A percentile compares a stretch with the other conserved stretches of the same genome.
Conservation (phyloP, 2,113 vertebrate genomes). For the Cyanoderma ruficeps region DNA sequence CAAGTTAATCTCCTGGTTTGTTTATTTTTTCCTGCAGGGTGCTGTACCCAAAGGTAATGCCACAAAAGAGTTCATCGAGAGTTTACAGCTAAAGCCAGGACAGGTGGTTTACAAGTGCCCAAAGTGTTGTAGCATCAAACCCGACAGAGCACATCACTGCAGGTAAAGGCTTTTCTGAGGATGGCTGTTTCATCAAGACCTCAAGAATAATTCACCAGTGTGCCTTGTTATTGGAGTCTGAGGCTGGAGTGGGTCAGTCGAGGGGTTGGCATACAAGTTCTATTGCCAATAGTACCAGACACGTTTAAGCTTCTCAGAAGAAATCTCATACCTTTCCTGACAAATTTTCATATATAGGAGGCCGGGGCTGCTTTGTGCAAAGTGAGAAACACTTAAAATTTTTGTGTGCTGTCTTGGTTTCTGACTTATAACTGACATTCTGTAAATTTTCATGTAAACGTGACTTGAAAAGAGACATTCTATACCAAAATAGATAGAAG, state of each 20-base stretch:
- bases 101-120: conserved; percentile 99
- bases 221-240: neutral
- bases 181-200: neutral
- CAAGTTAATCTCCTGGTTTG: neutral
- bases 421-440: neutral
- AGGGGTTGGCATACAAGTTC: neutral
- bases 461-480: neutral
- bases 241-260: neutral
- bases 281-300: neutral
- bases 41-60: conserved; percentile 98
- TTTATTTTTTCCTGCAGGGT: conserved; percentile 75
- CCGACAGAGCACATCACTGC: conserved; percentile 97
- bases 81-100: conserved; percentile 94
- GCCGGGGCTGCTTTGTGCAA: neutral
- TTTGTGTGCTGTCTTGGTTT: neutral
- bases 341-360: neutral
- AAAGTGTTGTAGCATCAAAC: conserved; percentile 99
- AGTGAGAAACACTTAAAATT: neutral
- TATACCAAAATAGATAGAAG: neutral
- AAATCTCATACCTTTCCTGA: neutral
- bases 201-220: neutral
- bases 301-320: neutral
- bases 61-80: conserved; percentile 98
- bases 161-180: conserved; percentile 75
- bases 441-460: neutral